Evolutionary conservation across 2,113 vertebrate species (phyloP).

Genomic region (Rana temporaria): DNA sequence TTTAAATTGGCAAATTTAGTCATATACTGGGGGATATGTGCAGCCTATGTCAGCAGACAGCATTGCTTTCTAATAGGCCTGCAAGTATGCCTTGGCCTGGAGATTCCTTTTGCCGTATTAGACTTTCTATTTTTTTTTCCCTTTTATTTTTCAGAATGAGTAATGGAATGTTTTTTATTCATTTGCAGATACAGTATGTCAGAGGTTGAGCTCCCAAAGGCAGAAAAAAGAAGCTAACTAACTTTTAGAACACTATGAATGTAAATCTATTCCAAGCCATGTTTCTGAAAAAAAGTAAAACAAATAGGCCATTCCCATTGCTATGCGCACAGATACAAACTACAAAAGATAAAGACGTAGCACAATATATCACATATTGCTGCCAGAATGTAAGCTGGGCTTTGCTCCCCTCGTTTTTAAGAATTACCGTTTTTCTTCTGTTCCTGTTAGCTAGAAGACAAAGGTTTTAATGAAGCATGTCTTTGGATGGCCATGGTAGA

Average conservation of each 20-base stretch:
- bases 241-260: slow-evolving; percentile 48
- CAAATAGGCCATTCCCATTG: neutral
- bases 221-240: slow-evolving; percentile 57
- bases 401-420: too few species aligned
- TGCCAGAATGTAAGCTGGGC: too few species aligned
- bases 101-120: slow-evolving; percentile 23
- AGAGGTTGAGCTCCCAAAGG: slow-evolving; percentile 50
- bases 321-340: neutral
- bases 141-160: slow-evolving; percentile 25
- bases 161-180: slow-evolving; percentile 56
- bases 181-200: slow-evolving; percentile 58
- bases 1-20: neutral
- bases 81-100: slow-evolving; percentile 22
- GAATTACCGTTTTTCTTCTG: too few species aligned
- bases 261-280: slow-evolving; percentile 6
- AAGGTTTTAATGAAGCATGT: too few species aligned
- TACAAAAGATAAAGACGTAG: too few species aligned
- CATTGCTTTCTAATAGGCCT: slow-evolving; percentile 4
- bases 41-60: neutral
- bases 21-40: neutral
- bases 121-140: neutral
- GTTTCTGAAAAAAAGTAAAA: neutral
- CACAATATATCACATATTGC: too few species aligned
- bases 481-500: too few species aligned
- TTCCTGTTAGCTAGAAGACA: too few species aligned